phyloP scores from a whole-genome alignment of 2,888 invertebrate genomes.

The Lissocephala sabroskyi region DNA sequence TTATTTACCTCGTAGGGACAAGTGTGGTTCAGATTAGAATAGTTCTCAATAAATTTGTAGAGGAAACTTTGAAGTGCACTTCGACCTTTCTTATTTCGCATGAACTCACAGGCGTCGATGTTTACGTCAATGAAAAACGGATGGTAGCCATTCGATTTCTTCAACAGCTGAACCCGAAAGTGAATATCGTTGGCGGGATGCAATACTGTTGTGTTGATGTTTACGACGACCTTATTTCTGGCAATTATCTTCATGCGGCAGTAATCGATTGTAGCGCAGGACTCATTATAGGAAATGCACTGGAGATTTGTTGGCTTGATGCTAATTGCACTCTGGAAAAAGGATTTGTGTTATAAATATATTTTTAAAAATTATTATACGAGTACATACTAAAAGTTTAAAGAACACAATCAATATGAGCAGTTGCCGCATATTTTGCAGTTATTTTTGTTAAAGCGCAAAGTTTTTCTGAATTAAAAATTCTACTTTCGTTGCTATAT shows the following conservation, averaged over 20 bases:
- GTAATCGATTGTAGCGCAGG: constrained; percentile 3
- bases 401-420: no score
- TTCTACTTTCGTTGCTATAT: no score
- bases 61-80: neutral
- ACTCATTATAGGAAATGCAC: constrained; percentile 9
- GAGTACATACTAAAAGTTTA: no score
- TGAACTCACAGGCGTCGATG: neutral
- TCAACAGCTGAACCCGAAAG: neutral
- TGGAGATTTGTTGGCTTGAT: constrained; percentile 11
- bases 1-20: neutral
- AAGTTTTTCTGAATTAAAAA: no score
- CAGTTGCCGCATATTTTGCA: no score
- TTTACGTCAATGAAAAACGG: neutral
- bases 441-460: no score
- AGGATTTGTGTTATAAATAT: no score
- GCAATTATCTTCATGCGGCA: constrained; percentile 6
- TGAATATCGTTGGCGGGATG: constrained; percentile 2
- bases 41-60: neutral
- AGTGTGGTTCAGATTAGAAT: neutral
- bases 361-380: neutral
- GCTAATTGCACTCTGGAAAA: neutral
- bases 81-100: neutral
- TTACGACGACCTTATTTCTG: constrained; percentile 2
- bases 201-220: neutral
- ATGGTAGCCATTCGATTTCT: constrained; percentile 10